Conservation (phyloP, 1,140 invertebrate species). For the Drosophila elegans region DNA sequence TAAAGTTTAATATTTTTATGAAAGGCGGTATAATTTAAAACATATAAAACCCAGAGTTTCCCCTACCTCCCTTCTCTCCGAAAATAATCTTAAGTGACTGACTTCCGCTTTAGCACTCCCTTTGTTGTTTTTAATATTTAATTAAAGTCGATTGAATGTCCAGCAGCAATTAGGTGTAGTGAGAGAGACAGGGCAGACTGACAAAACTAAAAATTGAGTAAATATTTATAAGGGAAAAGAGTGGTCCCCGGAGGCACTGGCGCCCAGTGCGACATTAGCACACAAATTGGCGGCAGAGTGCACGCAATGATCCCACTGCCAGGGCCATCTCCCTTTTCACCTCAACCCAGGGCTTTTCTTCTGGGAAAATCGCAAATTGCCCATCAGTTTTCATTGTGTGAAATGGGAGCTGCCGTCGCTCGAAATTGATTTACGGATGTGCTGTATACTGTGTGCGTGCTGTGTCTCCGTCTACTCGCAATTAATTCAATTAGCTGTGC, state of each 20-base stretch:
- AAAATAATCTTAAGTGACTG: background rate
- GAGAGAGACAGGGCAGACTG: background rate
- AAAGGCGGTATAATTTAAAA: no score
- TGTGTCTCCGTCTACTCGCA: slow-evolving; percentile 55
- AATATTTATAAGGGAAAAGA: slow-evolving; percentile 58
- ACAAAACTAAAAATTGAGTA: slow-evolving; percentile 26
- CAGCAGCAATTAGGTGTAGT: slow-evolving; percentile 16
- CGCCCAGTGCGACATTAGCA: slow-evolving; percentile 50
- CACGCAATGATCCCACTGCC: slow-evolving; percentile 49
- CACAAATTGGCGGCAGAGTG: slow-evolving; percentile 67
- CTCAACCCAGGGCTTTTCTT: slow-evolving; percentile 25
- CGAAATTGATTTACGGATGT: slow-evolving; percentile 82
- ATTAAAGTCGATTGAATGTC: slow-evolving; percentile 42
- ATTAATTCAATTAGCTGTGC: slow-evolving; percentile 80
- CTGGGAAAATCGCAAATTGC: slow-evolving; percentile 77
- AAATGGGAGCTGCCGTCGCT: slow-evolving; percentile 56
- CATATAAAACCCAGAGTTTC: no score
- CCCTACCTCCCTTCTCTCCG: background rate
- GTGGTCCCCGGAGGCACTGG: slow-evolving; percentile 1
- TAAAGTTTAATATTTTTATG: no score
- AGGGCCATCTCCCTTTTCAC: slow-evolving; percentile 12
- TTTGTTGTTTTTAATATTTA: slow-evolving; percentile 8
- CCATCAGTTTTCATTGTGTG: slow-evolving; percentile 77
- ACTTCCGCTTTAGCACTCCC: slow-evolving; percentile 1
- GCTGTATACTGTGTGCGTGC: slow-evolving; percentile 30